These are phyloP conservation scores for Elanoides forficatus DNA, from an alignment of 2,113 vertebrate species.

Conservation along the genomic window DNA sequence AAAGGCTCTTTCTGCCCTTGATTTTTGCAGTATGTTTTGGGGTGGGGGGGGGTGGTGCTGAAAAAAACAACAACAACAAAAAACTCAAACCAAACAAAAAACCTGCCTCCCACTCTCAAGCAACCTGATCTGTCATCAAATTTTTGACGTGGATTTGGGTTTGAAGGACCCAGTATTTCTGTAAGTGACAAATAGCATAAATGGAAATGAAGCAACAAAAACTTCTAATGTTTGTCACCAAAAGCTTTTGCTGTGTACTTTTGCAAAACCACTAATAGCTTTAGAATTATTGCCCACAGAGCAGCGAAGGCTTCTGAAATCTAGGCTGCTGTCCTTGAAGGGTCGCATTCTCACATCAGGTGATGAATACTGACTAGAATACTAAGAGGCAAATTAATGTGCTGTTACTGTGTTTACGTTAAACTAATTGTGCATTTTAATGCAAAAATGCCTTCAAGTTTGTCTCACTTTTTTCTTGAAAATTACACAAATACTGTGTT, in stretches of 20 bases:
- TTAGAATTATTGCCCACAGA: neutral
- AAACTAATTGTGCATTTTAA: neutral
- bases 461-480: neutral
- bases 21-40: neutral
- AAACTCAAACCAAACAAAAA: neutral
- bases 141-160: neutral
- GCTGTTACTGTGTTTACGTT: neutral
- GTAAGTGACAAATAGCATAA: neutral
- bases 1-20: neutral
- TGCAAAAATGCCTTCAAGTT: neutral
- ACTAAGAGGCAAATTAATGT: neutral
- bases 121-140: neutral
- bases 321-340: neutral
- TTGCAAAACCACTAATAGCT: neutral
- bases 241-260: neutral
- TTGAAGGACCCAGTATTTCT: neutral
- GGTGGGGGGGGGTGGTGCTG: too few relatives aligned
- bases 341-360: neutral
- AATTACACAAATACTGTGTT: neutral
- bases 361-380: neutral
- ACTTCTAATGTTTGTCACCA: neutral
- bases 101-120: neutral
- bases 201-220: neutral
- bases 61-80: too few relatives aligned
- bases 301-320: neutral